These are phyloP conservation scores for Eolophus roseicapilla DNA, from an alignment of 2,113 vertebrate genomes.

Conservation along the genomic window DNA sequence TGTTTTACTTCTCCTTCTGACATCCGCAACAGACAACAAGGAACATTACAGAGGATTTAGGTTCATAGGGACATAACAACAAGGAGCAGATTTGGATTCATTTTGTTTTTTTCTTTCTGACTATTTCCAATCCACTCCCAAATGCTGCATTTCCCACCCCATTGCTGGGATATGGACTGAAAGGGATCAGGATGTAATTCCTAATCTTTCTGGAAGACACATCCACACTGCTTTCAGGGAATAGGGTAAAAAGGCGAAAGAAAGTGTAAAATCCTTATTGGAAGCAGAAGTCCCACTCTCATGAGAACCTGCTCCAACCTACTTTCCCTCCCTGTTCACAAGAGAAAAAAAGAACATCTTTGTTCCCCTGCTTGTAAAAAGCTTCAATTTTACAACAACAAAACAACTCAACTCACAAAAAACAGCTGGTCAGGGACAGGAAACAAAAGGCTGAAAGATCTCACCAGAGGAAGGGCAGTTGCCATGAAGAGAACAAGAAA, in stretches of 20 bases:
- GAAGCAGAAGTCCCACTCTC: slow-evolving; percentile 28
- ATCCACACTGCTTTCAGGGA: not conserved
- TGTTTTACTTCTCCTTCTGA: not conserved
- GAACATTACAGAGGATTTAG: not conserved
- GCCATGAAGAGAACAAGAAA: not conserved
- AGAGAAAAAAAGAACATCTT: slow-evolving; percentile 56
- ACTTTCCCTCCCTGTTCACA: slow-evolving; percentile 46
- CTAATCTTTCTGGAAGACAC: not conserved
- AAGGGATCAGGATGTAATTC: not conserved
- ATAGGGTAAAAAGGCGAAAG: not conserved
- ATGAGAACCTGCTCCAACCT: slow-evolving; percentile 23
- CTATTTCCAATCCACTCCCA: not conserved
- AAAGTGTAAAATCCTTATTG: slow-evolving; percentile 43
- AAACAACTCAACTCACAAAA: slow-evolving; percentile 51
- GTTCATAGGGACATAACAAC: not conserved
- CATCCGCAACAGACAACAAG: not conserved
- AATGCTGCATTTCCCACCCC: slow-evolving; percentile 13
- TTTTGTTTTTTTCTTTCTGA: not conserved
- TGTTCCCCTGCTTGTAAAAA: slow-evolving; percentile 42
- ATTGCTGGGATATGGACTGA: not conserved
- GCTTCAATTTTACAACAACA: slow-evolving; percentile 50
- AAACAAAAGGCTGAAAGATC: slow-evolving; percentile 56
- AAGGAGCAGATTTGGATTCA: not conserved
- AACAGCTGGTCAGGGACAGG: slow-evolving; percentile 32
- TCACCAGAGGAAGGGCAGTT: slow-evolving; percentile 14